phyloP scores from a whole-genome alignment of 2,888 invertebrate genomes.

The Pteria penguin region DNA sequence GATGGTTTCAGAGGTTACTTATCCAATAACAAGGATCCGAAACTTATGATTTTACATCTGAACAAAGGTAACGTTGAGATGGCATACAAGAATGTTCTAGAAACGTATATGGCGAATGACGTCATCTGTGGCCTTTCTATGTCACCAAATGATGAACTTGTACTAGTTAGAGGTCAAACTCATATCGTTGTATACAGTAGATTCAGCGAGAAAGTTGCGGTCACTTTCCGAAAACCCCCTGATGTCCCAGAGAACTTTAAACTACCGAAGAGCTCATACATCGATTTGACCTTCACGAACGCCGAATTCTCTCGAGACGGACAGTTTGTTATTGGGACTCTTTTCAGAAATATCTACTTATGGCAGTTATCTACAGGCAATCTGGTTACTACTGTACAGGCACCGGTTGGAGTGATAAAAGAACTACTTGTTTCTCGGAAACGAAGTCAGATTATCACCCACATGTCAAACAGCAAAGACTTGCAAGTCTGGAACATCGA shows the following conservation, averaged over 20 bases:
- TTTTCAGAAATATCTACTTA: conserved; percentile 78
- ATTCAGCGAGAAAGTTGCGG: conserved; percentile 65
- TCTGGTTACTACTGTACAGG: conserved; percentile 70
- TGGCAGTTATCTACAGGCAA: conserved; percentile 70
- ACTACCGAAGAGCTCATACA: conserved; percentile 71
- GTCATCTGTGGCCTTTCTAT: conserved; percentile 56
- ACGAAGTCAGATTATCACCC: conserved; percentile 71
- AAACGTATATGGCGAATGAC: conserved; percentile 63
- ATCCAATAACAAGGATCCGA: conserved; percentile 65
- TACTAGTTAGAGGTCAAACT: conserved; percentile 64
- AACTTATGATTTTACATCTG: conserved; percentile 72
- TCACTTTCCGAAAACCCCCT: conserved; percentile 67
- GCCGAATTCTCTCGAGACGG: conserved; percentile 76
- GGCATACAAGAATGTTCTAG: conserved; percentile 71
- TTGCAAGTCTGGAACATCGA: conserved; percentile 77
- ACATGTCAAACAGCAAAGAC: conserved; percentile 57
- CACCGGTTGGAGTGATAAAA: conserved; percentile 76
- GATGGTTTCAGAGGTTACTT: conserved; percentile 71
- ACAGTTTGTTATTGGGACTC: conserved; percentile 71
- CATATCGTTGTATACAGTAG: conserved; percentile 73
- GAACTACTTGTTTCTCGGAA: conserved; percentile 65
- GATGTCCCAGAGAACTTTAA: conserved; percentile 76
- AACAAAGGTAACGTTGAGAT: conserved; percentile 70
- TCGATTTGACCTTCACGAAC: conserved; percentile 68
- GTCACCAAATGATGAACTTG: conserved; percentile 64